Evolutionary conservation across 2,113 vertebrate species (phyloP), one percentile per base, ranked within the genome.

Genomic region (Catharus minimus): DNA sequence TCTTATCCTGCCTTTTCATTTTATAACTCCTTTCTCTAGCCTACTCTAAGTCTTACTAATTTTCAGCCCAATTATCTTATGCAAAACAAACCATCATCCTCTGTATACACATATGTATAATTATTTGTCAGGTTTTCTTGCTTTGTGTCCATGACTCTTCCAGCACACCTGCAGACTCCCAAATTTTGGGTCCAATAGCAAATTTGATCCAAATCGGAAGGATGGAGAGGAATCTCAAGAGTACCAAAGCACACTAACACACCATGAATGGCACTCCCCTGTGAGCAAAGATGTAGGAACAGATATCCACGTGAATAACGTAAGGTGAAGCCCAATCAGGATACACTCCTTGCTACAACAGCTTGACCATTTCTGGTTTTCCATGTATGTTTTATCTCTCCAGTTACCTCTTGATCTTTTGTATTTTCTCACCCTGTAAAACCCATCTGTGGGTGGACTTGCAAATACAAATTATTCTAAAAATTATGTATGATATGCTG

Each of bases 81-180:
- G 0, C 57, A 75, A 75, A 79, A 36, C 23, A 65, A 66, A 41
- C 8, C 6, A 52, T 16, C 47, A 77, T 30, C 27, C 16, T 38
- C 49, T 72, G 11, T 18, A 33, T 22, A 50, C 6, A 44, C 0
- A 0, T 33, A 39, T 0, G 0, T 20, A 3, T 28, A 28, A 46
- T 69, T 39, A 13, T 21, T 44, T 79, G 38, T 36, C 28, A 43
- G 2, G 1, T 22, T 66, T 65, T 82, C 52, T 50, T 49, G 43
- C n/a, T 68, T 46, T 33, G 13, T 32, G 26, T 32, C 16, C 47
- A 33, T 13, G 19, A 67, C 73, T 80, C 55, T 81, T 49, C 13
- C 27, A 77, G 27, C 6, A 36, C 8, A 80, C 7, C 56, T 52
- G 39, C 15, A 79, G 69, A 41, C 46, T n/a, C 28, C 28, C 8